phyloP scores from a whole-genome alignment of 2,888 invertebrate genomes.

The Dysmachus trigonus region DNA sequence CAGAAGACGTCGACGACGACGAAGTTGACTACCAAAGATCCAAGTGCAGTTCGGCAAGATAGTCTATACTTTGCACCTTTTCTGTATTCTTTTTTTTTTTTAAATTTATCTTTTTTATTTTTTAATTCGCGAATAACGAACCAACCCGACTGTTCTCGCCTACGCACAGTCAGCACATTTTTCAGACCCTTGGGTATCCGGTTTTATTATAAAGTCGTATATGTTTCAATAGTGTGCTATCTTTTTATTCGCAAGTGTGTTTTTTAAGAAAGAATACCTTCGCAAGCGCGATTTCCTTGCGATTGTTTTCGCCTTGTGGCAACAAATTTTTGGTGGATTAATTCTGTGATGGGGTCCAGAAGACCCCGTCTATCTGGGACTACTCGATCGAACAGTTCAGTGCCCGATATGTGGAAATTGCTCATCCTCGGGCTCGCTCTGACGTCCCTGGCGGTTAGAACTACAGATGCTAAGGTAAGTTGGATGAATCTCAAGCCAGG shows the following conservation, averaged over 20 bases:
- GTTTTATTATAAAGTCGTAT: constrained; percentile 15
- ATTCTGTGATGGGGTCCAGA: constrained; percentile 25
- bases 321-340: constrained; percentile 17
- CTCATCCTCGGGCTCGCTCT: background rate
- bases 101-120: background rate
- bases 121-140: constrained; percentile 28
- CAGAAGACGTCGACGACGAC: background rate
- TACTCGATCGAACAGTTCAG: background rate
- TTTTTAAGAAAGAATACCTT: background rate
- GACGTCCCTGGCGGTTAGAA: background rate
- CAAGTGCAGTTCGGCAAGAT: background rate
- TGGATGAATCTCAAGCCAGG: background rate
- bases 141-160: background rate
- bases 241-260: background rate
- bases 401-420: constrained; percentile 21
- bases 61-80: background rate
- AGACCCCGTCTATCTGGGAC: constrained; percentile 26
- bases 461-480: constrained; percentile 32
- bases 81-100: background rate
- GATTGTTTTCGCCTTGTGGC: background rate
- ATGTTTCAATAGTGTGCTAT: background rate
- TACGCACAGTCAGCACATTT: constrained; percentile 33
- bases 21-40: background rate
- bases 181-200: constrained; percentile 28
- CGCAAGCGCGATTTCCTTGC: background rate